Evolutionary conservation across 2,888 invertebrate species (phyloP).

Genomic region (Hydrotaea cyrtoneurina): DNA sequence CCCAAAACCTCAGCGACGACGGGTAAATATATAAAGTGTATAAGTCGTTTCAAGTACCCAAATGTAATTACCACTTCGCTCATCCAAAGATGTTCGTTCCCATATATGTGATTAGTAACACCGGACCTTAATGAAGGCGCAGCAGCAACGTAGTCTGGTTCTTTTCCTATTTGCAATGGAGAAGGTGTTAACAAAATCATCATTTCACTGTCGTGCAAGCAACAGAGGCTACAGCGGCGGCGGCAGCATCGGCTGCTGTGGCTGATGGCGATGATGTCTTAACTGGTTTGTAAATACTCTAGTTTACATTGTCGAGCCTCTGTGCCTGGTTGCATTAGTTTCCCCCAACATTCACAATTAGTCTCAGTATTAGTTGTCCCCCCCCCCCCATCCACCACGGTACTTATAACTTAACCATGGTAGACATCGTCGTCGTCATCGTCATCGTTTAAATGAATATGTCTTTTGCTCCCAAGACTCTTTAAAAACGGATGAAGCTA

Average conservation of each 20-base stretch:
- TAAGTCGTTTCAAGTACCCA: not conserved
- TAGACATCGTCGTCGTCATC: not conserved
- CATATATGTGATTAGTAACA: constrained; percentile 12
- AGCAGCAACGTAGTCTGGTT: not conserved
- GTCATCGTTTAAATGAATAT: constrained; percentile 1
- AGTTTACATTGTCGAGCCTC: constrained; percentile 25
- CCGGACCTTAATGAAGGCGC: not conserved
- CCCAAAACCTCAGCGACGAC: not conserved
- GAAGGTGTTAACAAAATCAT: constrained; percentile 66
- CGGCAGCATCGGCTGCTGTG: not conserved
- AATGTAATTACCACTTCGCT: not conserved
- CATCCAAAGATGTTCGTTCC: not conserved
- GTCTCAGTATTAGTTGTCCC: constrained; percentile 51
- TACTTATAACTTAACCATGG: not conserved
- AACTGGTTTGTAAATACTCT: constrained; percentile 41
- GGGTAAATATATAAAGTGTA: not conserved
- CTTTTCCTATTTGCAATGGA: constrained; percentile 43
- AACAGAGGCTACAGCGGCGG: not conserved
- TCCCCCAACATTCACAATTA: constrained; percentile 50
- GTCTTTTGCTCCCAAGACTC: constrained; percentile 5
- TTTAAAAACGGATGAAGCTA: constrained; percentile 19
- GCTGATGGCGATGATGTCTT: constrained; percentile 44
- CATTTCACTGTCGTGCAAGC: constrained; percentile 11
- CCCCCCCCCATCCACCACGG: too few species aligned
- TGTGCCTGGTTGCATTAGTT: constrained; percentile 15